A percentile compares a stretch with the other conserved stretches of the same genome.
These are phyloP conservation scores for Phasianus colchicus DNA, from an alignment of 2,113 vertebrate species.

Conservation along the genomic window DNA sequence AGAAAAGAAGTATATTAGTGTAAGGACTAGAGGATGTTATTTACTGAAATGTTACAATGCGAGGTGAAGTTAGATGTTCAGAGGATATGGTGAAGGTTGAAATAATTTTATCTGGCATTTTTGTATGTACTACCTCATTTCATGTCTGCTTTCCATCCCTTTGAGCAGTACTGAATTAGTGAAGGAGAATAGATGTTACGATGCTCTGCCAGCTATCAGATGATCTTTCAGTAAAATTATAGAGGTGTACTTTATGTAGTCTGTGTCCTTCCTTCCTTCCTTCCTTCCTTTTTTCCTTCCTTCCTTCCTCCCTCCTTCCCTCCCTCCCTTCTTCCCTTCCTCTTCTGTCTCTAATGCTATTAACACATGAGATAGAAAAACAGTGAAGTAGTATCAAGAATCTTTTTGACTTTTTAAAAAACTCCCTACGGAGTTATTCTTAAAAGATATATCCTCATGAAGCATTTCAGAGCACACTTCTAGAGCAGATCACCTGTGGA, in stretches of 20 bases:
- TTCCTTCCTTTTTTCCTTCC: too few relatives aligned
- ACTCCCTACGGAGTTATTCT: background rate
- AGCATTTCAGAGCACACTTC: background rate
- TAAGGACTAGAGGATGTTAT: slow-evolving; percentile 54
- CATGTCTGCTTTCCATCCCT: background rate
- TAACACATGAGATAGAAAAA: background rate
- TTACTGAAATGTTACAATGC: slow-evolving; percentile 72
- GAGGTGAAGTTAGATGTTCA: slow-evolving; percentile 34
- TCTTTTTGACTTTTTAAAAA: background rate
- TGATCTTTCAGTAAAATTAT: background rate
- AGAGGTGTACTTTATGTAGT: background rate
- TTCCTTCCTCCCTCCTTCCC: too few relatives aligned
- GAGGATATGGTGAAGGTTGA: slow-evolving; percentile 33
- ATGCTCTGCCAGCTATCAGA: background rate
- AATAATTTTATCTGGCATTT: slow-evolving; percentile 22
- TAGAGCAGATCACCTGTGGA: background rate
- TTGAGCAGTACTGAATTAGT: accelerated
- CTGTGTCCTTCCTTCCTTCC: too few relatives aligned
- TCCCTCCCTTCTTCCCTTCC: too few relatives aligned
- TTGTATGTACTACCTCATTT: background rate
- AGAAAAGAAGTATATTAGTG: slow-evolving; percentile 65
- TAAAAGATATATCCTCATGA: background rate
- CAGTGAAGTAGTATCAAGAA: background rate
- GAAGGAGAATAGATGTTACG: background rate
- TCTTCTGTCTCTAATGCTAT: background rate